Evolutionary conservation across 2,888 invertebrate species (phyloP).

Genomic region (Leucophenga maculata): DNA sequence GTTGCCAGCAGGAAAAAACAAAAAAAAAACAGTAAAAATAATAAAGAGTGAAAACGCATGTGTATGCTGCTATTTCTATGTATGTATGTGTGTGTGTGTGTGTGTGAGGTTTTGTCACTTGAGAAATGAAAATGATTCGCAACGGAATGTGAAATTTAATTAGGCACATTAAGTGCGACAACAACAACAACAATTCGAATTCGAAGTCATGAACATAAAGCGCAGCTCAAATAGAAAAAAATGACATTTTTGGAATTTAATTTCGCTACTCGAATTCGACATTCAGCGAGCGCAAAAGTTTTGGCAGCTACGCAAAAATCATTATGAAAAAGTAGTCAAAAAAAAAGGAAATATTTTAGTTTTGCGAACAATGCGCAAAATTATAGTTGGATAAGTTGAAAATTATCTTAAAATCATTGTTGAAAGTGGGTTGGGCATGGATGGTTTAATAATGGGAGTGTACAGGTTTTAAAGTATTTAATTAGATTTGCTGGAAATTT

Average conservation of each 20-base stretch:
- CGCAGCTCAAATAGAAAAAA: not conserved
- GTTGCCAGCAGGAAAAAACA: not conserved
- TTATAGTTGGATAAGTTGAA: no score
- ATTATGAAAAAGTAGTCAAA: no score
- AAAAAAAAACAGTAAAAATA: not conserved
- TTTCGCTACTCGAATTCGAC: not conserved
- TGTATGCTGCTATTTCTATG: not conserved
- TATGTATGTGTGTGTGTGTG: not conserved
- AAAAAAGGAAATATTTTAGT: no score
- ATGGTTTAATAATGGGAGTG: no score
- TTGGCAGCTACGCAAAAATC: not conserved
- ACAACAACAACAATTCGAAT: not conserved
- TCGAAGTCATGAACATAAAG: not conserved
- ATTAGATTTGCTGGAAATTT: no score
- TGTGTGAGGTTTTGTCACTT: conserved; percentile 3
- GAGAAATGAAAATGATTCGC: conserved; percentile 39
- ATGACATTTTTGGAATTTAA: conserved; percentile 19
- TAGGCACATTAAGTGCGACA: conserved; percentile 40
- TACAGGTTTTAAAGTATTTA: no score
- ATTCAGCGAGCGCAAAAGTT: not conserved
- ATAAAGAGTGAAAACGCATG: not conserved
- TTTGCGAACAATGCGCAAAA: no score
- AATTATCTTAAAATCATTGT: no score
- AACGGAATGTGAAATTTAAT: conserved; percentile 58
- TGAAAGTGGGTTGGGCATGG: no score